phyloP scores from a whole-genome alignment of 2,888 invertebrate genomes.

The Lottia scabra region DNA sequence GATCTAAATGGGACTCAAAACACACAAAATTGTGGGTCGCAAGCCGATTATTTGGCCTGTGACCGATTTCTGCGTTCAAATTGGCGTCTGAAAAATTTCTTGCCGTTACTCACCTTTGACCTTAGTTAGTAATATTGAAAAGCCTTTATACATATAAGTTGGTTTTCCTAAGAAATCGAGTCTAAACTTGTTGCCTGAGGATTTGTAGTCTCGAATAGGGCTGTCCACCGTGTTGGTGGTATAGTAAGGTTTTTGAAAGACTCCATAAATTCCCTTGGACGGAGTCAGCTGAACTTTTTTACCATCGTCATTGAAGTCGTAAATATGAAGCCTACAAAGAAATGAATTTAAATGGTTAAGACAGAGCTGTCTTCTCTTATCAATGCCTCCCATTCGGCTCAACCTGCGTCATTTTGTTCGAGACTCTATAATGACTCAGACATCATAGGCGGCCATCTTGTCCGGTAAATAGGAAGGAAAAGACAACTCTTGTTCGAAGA shows the following conservation, averaged over 20 bases:
- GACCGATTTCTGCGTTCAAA: too few species aligned
- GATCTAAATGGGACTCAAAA: too few species aligned
- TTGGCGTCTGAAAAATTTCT: not conserved
- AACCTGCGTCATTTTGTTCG: too few species aligned
- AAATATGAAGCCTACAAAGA: constrained; percentile 47
- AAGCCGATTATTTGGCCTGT: too few species aligned
- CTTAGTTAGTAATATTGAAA: constrained; percentile 47
- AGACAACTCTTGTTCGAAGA: too few species aligned
- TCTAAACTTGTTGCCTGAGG: constrained; percentile 37
- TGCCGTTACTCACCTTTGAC: constrained; percentile 39
- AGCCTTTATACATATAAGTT: constrained; percentile 47
- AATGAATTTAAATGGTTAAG: too few species aligned
- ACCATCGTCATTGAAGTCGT: constrained; percentile 35
- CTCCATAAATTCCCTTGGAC: constrained; percentile 46
- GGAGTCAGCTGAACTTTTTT: constrained; percentile 38
- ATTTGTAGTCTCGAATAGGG: constrained; percentile 41
- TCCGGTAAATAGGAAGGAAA: too few species aligned
- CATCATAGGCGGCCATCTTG: too few species aligned
- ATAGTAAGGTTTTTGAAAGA: constrained; percentile 42
- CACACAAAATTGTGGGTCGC: too few species aligned
- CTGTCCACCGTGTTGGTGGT: constrained; percentile 34
- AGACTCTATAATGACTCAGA: too few species aligned
- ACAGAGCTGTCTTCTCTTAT: too few species aligned
- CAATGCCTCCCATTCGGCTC: too few species aligned
- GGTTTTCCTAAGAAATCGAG: constrained; percentile 55